Evolutionary conservation across 2,888 invertebrate species (phyloP).

Genomic region (Drosophila fulvimacula): DNA sequence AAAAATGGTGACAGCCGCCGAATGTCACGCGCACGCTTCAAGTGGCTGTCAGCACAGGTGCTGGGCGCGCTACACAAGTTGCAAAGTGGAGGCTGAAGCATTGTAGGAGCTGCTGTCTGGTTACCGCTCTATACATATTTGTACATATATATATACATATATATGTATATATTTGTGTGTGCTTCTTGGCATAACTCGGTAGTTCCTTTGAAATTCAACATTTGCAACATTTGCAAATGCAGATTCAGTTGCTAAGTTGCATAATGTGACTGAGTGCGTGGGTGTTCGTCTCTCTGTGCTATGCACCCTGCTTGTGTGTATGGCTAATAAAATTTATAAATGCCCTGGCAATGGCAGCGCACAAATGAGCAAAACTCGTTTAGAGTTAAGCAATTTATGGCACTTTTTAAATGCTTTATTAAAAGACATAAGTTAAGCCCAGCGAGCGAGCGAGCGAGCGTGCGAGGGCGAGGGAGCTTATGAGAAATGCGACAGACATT

Average conservation of each 20-base stretch:
- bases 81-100: constrained; percentile 1
- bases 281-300: background rate
- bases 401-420: constrained; percentile 74
- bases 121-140: background rate
- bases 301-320: background rate
- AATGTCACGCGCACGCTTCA: constrained; percentile 75
- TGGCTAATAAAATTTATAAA: constrained; percentile 39
- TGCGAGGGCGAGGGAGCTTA: constrained; percentile 29
- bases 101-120: constrained; percentile 2
- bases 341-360: constrained; percentile 42
- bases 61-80: background rate
- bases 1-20: constrained; percentile 62
- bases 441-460: constrained; percentile 13
- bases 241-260: constrained; percentile 37
- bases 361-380: constrained; percentile 63
- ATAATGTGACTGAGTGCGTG: constrained; percentile 5
- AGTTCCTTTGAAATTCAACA: constrained; percentile 24
- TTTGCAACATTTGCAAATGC: constrained; percentile 43
- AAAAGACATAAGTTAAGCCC: constrained; percentile 67
- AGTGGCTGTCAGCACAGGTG: constrained; percentile 56
- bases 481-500: constrained; percentile 44
- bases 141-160: background rate
- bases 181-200: constrained; percentile 21
- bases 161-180: background rate
- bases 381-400: constrained; percentile 73